Percentiles rank a stretch among this genome's conserved stretches.
Evolutionary conservation across 2,888 invertebrate species (phyloP).

Genomic region (Hemistola chrysoprasaria): DNA sequence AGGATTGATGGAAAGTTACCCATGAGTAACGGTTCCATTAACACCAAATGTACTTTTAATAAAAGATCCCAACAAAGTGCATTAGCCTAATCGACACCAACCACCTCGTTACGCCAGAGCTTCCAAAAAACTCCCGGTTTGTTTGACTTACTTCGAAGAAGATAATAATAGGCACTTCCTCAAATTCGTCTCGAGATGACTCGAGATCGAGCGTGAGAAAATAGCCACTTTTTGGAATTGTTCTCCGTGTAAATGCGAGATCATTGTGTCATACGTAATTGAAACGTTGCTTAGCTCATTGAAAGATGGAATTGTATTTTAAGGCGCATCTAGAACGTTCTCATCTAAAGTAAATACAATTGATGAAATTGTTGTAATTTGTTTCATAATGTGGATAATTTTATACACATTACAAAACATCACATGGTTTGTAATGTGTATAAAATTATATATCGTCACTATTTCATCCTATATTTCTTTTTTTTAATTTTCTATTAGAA

Average conservation of each 20-base stretch:
- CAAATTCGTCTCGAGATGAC: constrained; percentile 71
- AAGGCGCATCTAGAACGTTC: constrained; percentile 4
- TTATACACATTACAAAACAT: too few species aligned
- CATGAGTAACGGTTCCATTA: too few species aligned
- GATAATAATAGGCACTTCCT: constrained; percentile 72
- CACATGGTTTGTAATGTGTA: too few species aligned
- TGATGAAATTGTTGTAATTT: too few species aligned
- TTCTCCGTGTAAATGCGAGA: constrained; percentile 32
- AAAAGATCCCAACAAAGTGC: constrained; percentile 58
- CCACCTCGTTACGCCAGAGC: constrained; percentile 52
- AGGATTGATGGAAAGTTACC: too few species aligned
- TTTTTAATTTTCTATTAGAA: too few species aligned
- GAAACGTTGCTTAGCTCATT: constrained; percentile 19
- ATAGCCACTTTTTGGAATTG: constrained; percentile 31
- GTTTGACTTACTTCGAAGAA: constrained; percentile 64
- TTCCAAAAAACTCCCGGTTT: constrained; percentile 29
- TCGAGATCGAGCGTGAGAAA: constrained; percentile 68
- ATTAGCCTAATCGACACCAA: constrained; percentile 59
- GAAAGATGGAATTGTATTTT: constrained; percentile 11
- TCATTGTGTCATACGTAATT: constrained; percentile 29
- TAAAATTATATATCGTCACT: too few species aligned
- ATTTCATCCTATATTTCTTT: too few species aligned
- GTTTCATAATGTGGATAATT: too few species aligned
- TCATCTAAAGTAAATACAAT: not conserved
- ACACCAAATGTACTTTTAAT: constrained; percentile 66